Evolutionary conservation across 2,113 vertebrate species (phyloP), one percentile per base, ranked within the genome.

Genomic region (Cricetomys ansorgei): DNA sequence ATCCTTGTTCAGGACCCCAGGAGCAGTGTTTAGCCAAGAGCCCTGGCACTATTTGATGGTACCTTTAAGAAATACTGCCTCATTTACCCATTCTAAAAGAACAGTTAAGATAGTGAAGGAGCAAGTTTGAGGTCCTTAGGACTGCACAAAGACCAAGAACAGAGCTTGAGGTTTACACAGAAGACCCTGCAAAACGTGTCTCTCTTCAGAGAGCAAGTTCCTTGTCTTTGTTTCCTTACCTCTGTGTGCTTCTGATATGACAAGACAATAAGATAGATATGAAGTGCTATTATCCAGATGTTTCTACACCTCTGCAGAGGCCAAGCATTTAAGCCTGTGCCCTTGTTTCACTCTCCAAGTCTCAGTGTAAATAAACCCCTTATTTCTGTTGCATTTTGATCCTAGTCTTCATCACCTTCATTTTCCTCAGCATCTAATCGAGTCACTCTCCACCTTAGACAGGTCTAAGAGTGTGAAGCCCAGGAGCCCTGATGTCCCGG

Each of bases 231-330:
- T 88, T 69, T 53, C 69, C 53, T 88, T 37, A 0, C 29, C 55
- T 76, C 12, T 21, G 29, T 19, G n/a, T 17, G 81, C 65, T 81
- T 94, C 55, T 67, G 6, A 1, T 3, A 55, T 8, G 8, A 64
- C 13, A 85, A 4, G 43, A 21, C 0, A 45, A 29, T 3, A 72
- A 48, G 29, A 48, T 4, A 27, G 29, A 37, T 50, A n/a, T 16
- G 9, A 79, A 19, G 29, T 0, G 4, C 43, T 12, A 0, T 65
- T 21, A 34, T 62, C 84, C 69, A n/a, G 0, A 0, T 25, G 16
- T 12, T 2, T 0, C 88, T 25, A 13, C 3, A 37, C 37, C n/a
- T 37, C 48, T 10, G 4, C 48, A 88, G 76, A 92, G 69, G 80
- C 43, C 27, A 53, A 48, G 48, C 2, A 3, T 43, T 27, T 8